Evolutionary conservation across 2,113 vertebrate species (phyloP), one percentile per base, ranked within the genome.

Genomic region (Amblyornis subalaris): DNA sequence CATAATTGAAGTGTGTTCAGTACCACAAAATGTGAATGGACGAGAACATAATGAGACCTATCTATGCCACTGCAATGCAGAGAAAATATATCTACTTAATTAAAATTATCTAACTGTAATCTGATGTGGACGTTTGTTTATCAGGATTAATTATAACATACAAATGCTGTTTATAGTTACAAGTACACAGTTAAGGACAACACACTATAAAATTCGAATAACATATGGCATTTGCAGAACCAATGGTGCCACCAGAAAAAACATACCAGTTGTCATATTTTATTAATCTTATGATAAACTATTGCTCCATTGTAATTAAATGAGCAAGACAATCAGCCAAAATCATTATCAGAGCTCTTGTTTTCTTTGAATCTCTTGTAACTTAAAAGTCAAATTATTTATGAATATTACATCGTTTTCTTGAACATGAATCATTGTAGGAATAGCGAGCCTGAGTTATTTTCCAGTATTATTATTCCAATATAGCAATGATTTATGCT

Each of bases 231-330:
- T 83, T 95, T 95, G 61, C 54, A 94, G 60, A 95, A 95, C 36
- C 57, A 89, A 66, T 47, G 73, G 38, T 73, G 66, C 14, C 62
- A 93, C 51, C 24, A 81, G 47, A 88, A 67, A 91, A 88, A 70
- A 22, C 17, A 77, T 24, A 53, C 4, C 29, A 65, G 60, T 88
- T 93, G 82, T 76, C 87, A 45, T 71, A 94, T 71, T 95, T 93
- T 93, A 93, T 93, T 95, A 93, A 82, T 93, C 60, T 45, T 84
- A 55, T 47, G 65, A 93, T 82, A 81, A 94, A 94, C 61, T 85
- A 82, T 76, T 3, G 1, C 47, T 76, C n/a, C 35, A 65, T 80
- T 95, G 18, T 76, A 94, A 93, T 83, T 93, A 70, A 76, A 88
- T 88, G 88, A 94, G 67, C 47, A 90, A 77, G 67, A 88, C 11